These are phyloP conservation scores for Meloidogyne floridensis DNA, from an alignment of 1,140 invertebrate species.

Conservation along the genomic window DNA sequence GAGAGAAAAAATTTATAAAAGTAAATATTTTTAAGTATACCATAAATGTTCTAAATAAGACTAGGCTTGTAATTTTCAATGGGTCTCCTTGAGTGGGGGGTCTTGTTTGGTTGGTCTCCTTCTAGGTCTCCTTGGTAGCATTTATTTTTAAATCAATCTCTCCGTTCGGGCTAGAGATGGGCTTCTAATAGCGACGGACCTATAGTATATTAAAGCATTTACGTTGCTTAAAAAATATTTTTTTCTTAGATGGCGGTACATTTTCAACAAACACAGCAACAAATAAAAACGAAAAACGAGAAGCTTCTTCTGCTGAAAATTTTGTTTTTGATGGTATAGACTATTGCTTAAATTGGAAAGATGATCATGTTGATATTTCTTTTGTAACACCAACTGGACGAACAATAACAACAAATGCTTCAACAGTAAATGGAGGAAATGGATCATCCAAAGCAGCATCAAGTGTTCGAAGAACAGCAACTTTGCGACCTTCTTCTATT, in stretches of 20 bases:
- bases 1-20: not conserved
- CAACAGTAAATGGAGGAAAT: not conserved
- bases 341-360: slow-evolving; percentile 54
- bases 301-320: not conserved
- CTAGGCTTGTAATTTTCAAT: no score
- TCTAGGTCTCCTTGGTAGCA: no score
- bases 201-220: no score
- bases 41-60: no score
- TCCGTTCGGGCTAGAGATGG: no score
- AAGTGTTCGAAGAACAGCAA: slow-evolving; percentile 3
- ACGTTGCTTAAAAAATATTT: not conserved
- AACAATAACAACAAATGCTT: not conserved
- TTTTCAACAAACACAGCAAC: not conserved
- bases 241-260: not conserved
- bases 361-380: slow-evolving; percentile 58
- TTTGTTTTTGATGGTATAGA: slow-evolving; percentile 59
- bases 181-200: no score
- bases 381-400: slow-evolving; percentile 60
- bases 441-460: not conserved
- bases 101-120: no score
- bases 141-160: no score
- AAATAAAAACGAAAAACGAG: slow-evolving; percentile 20
- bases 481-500: not conserved
- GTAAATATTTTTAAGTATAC: not conserved
- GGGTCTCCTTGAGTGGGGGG: no score